Conservation (phyloP, 2,113 vertebrate genomes). For the Nannobrachium achirus region DNA sequence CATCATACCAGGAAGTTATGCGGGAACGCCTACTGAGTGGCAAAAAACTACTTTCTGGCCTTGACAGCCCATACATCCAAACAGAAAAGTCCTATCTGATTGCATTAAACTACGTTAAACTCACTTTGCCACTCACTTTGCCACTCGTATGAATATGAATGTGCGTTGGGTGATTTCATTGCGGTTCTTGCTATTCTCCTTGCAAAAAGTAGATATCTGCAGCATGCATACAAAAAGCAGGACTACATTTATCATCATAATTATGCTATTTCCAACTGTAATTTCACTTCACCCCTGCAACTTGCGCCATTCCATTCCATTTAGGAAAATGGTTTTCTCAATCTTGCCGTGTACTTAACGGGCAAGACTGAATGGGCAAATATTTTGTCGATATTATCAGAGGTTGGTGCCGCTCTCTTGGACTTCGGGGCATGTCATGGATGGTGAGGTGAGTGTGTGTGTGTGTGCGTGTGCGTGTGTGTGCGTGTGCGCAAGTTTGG, state of each 20-base stretch:
- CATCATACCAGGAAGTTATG: no score
- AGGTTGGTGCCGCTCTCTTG: conserved; percentile 1
- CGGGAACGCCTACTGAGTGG: no score
- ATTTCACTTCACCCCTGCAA: background rate
- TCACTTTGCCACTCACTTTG: no score
- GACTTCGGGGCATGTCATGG: conserved; percentile 11
- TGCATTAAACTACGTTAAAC: no score
- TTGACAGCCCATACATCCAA: no score
- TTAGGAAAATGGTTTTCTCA: background rate
- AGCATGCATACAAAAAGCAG: background rate
- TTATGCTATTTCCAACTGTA: background rate
- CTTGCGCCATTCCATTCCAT: background rate
- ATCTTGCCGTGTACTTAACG: background rate
- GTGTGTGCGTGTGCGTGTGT: conserved; percentile 3
- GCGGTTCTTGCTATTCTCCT: background rate
- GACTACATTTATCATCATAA: background rate
- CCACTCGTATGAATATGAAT: no score
- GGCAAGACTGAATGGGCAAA: background rate
- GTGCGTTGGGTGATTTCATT: conserved; percentile 1
- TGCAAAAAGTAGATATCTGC: background rate
- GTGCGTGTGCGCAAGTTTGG: conserved; percentile 20
- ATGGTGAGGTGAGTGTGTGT: conserved; percentile 6
- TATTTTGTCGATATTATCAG: conserved; percentile 22
- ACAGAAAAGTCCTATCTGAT: no score
- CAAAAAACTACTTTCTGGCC: no score